Evolutionary conservation across 2,888 invertebrate genomes (phyloP).

Genomic region (Clivina fossor): DNA sequence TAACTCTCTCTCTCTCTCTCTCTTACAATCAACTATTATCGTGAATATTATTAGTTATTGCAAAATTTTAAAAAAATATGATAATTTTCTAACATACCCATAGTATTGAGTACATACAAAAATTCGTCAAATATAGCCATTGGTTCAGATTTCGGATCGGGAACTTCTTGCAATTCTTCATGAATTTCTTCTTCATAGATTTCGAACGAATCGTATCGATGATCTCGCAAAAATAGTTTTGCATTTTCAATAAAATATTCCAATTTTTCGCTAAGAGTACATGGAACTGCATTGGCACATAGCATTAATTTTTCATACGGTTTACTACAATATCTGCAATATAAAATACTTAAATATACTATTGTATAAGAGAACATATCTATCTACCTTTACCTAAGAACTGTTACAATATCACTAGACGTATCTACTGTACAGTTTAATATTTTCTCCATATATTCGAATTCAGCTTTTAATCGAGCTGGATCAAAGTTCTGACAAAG

Average conservation of each 20-base stretch:
- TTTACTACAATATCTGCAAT: constrained; percentile 55
- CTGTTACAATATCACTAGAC: constrained; percentile 85
- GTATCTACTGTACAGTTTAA: constrained; percentile 79
- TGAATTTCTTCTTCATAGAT: constrained; percentile 69
- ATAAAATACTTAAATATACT: too few species aligned
- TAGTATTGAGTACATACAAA: constrained; percentile 66
- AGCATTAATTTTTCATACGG: constrained; percentile 57
- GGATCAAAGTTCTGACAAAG: constrained; percentile 67
- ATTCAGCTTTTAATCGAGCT: constrained; percentile 73
- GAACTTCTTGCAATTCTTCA: constrained; percentile 75
- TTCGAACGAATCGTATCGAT: constrained; percentile 72
- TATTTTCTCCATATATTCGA: constrained; percentile 74
- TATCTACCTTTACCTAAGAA: constrained; percentile 65
- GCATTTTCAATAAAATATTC: constrained; percentile 58
- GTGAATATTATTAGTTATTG: too few species aligned
- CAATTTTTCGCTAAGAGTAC: constrained; percentile 54
- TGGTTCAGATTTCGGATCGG: constrained; percentile 79
- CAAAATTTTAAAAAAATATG: too few species aligned
- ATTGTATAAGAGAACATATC: constrained; percentile 9
- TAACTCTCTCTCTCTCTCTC: too few species aligned
- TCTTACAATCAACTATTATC: too few species aligned
- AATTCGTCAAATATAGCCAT: constrained; percentile 70
- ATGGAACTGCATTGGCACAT: constrained; percentile 50
- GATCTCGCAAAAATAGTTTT: constrained; percentile 71
- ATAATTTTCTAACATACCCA: too few species aligned